phyloP scores from a whole-genome alignment of 1,140 invertebrate genomes.

The Musca domestica region DNA sequence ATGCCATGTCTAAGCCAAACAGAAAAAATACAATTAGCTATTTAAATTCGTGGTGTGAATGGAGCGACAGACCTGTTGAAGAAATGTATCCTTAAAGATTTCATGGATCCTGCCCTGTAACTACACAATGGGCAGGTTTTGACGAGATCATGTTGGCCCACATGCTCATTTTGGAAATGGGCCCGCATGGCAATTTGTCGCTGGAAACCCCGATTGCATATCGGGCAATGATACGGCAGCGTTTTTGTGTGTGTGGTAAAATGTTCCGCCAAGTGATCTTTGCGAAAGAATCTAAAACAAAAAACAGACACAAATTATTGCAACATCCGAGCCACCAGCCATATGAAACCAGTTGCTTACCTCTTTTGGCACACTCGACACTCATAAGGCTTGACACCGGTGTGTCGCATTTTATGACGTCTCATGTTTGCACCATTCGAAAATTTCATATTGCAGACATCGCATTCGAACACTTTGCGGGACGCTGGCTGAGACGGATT shows the following conservation, averaged over 20 bases:
- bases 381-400: slow-evolving; percentile 88
- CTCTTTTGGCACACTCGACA: slow-evolving; percentile 88
- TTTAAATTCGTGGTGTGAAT: too few species aligned
- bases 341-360: slow-evolving; percentile 7
- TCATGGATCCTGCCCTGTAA: slow-evolving; percentile 82
- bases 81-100: slow-evolving; percentile 82
- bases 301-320: neutral
- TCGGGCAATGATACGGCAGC: slow-evolving; percentile 85
- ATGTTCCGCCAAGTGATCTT: slow-evolving; percentile 90
- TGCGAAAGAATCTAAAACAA: slow-evolving; percentile 72
- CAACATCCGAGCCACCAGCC: neutral
- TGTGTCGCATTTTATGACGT: slow-evolving; percentile 89
- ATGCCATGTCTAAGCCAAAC: slow-evolving; percentile 79
- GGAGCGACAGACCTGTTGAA: slow-evolving; percentile 64
- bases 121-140: slow-evolving; percentile 87
- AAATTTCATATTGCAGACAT: slow-evolving; percentile 94
- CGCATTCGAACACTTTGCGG: slow-evolving; percentile 86
- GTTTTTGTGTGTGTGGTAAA: slow-evolving; percentile 88
- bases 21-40: too few species aligned
- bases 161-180: slow-evolving; percentile 91
- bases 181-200: slow-evolving; percentile 87
- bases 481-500: slow-evolving; percentile 57
- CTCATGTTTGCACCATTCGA: slow-evolving; percentile 95
- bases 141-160: slow-evolving; percentile 84
- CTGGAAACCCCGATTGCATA: slow-evolving; percentile 86